Percentiles rank a stretch among this genome's conserved stretches.
phyloP scores from a whole-genome alignment of 2,113 vertebrate species.

The Boulengeromyrus knoepffleri region DNA sequence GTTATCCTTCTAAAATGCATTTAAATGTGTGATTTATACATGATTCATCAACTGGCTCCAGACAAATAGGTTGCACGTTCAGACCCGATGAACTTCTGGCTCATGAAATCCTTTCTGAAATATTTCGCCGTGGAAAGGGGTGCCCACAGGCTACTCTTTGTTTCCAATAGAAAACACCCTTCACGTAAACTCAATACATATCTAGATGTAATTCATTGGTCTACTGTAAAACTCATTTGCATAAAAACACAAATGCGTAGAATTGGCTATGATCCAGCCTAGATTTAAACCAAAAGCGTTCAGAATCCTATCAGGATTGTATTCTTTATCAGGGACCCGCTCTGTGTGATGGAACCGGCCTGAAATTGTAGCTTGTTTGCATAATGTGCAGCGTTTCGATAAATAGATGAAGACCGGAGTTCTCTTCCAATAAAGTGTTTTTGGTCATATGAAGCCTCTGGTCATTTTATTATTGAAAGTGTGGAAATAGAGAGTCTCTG shows the following conservation, averaged over 20 bases:
- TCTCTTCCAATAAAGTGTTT: slow-evolving; percentile 17
- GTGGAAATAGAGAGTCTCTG: background rate
- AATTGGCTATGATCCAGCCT: background rate
- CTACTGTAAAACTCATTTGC: background rate
- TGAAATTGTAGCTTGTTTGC: slow-evolving; percentile 7
- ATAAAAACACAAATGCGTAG: background rate
- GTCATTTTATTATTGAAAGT: background rate
- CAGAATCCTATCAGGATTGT: background rate
- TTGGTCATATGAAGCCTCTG: slow-evolving; percentile 5
- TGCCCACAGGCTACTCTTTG: background rate
- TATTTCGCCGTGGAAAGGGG: background rate
- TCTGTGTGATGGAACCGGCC: background rate
- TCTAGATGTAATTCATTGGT: background rate
- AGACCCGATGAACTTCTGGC: background rate
- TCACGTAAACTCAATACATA: background rate
- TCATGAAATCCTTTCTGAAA: background rate
- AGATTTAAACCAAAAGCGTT: background rate
- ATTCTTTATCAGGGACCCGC: background rate
- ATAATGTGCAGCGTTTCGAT: slow-evolving; percentile 8
- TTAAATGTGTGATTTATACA: background rate
- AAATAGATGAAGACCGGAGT: slow-evolving; percentile 8
- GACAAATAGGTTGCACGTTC: background rate
- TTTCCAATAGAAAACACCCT: background rate
- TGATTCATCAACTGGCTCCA: background rate
- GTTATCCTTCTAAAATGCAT: background rate